Evolutionary conservation across 1,140 invertebrate genomes (phyloP).

Genomic region (Drosophila arizonae): DNA sequence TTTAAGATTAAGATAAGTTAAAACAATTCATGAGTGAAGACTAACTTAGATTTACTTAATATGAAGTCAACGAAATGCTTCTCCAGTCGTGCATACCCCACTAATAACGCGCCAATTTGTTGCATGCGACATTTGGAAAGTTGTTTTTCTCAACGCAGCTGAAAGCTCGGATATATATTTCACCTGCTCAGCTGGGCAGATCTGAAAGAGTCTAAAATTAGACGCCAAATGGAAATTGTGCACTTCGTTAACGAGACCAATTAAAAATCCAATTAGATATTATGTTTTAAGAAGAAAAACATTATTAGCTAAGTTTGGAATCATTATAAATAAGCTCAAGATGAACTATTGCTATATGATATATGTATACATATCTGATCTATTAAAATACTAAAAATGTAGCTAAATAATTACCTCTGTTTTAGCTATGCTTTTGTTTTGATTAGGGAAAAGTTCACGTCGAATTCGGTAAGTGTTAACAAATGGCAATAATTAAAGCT

Average conservation of each 20-base stretch:
- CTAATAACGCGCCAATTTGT: background rate
- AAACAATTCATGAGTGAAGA: too few species aligned
- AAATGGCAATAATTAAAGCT: conserved; percentile 66
- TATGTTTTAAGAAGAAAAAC: background rate
- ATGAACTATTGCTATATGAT: too few species aligned
- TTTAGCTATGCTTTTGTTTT: too few species aligned
- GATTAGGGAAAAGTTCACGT: background rate
- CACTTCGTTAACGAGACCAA: conserved; percentile 71
- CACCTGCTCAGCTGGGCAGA: background rate
- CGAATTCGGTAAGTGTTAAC: conserved; percentile 57
- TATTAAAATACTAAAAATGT: too few species aligned
- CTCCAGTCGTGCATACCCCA: background rate
- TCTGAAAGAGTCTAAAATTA: conserved; percentile 9
- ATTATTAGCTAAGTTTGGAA: too few species aligned
- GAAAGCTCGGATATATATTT: conserved; percentile 13
- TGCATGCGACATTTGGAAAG: conserved; percentile 44
- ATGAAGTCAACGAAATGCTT: background rate
- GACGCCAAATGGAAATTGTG: conserved; percentile 30
- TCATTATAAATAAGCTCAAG: too few species aligned
- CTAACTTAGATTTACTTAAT: too few species aligned
- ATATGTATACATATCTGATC: too few species aligned
- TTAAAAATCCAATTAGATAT: conserved; percentile 18
- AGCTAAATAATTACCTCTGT: too few species aligned
- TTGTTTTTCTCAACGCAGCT: conserved; percentile 7
- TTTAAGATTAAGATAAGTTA: too few species aligned